Evolutionary conservation across 2,888 invertebrate species (phyloP).

Genomic region (Pachliopta kotzebuea): DNA sequence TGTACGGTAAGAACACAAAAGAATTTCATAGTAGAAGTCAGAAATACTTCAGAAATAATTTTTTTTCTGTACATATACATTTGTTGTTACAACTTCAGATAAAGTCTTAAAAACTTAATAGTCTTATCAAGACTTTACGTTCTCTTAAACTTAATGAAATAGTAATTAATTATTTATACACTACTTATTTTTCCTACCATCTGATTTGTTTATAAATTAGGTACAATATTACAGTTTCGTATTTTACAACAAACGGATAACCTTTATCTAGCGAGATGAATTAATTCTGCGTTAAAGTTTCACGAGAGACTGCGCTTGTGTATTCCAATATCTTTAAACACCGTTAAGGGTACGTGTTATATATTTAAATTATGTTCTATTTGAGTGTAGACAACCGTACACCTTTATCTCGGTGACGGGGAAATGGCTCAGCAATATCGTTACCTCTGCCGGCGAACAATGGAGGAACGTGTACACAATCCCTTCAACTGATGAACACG

Average conservation of each 20-base stretch:
- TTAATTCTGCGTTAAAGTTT: conserved; percentile 28
- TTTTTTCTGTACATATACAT: no score
- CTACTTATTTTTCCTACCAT: no score
- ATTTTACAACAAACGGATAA: conserved; percentile 1
- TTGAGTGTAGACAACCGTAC: conserved; percentile 45
- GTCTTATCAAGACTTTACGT: no score
- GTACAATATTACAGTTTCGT: background rate
- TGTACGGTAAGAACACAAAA: no score
- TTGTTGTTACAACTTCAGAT: no score
- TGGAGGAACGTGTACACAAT: conserved; percentile 47
- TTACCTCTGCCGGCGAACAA: conserved; percentile 58
- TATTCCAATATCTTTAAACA: conserved; percentile 29
- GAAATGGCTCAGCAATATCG: conserved; percentile 60
- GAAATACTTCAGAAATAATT: no score
- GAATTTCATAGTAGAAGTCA: no score
- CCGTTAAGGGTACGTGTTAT: conserved; percentile 38
- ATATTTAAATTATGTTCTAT: conserved; percentile 49
- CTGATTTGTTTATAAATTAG: no score
- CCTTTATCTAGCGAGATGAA: conserved; percentile 24
- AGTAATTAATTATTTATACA: no score
- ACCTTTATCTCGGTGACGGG: conserved; percentile 61
- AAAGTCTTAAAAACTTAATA: no score
- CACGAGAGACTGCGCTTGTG: conserved; percentile 19
- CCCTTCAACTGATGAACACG: conserved; percentile 54
- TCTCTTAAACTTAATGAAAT: no score